phyloP scores from a whole-genome alignment of 2,113 vertebrate genomes.

The Apus apus region DNA sequence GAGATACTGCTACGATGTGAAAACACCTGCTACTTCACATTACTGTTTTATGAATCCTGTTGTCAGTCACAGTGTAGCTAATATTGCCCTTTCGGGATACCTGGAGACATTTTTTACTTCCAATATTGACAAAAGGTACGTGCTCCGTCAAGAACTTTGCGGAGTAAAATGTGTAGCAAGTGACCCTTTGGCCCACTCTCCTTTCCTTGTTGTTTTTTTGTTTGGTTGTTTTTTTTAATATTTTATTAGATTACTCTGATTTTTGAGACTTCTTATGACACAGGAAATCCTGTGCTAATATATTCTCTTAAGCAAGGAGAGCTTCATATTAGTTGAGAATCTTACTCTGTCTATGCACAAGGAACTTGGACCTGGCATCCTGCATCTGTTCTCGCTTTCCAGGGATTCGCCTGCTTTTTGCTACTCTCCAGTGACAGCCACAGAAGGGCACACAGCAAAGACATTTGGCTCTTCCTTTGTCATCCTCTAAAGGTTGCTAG shows the following conservation, averaged over 20 bases:
- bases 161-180: background rate
- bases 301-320: background rate
- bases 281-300: rapidly evolving
- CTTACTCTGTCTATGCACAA: background rate
- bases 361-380: background rate
- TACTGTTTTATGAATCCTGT: background rate
- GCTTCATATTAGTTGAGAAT: background rate
- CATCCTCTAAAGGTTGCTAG: background rate
- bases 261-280: background rate
- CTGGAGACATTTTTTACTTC: background rate
- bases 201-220: too few species aligned
- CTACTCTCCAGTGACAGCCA: background rate
- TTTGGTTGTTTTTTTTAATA: too few species aligned
- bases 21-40: background rate
- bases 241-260: background rate
- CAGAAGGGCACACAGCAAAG: background rate
- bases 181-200: background rate
- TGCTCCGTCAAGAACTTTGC: background rate
- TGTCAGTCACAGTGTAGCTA: background rate
- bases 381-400: background rate
- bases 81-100: rapidly evolving
- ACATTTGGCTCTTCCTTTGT: background rate
- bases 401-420: background rate
- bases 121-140: background rate
- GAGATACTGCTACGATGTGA: background rate